phyloP scores from a whole-genome alignment of 2,113 vertebrate genomes.

The Nothobranchius furzeri region DNA sequence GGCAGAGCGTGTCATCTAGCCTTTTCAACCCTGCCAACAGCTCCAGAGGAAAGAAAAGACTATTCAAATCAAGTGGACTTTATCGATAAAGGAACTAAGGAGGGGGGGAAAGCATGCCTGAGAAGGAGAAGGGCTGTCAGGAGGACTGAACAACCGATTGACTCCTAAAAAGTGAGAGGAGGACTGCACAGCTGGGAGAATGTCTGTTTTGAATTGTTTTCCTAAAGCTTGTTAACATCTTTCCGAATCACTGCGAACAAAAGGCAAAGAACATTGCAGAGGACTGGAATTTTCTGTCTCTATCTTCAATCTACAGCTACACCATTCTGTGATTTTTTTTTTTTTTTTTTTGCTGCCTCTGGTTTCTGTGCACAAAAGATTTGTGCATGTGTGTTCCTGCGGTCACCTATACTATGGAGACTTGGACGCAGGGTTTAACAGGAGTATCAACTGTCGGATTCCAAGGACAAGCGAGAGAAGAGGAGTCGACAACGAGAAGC shows the following conservation, averaged over 20 bases:
- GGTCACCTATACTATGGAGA: constrained; percentile 76
- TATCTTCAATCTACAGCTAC: constrained; percentile 24
- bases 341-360: constrained; percentile 32
- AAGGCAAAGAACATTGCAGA: constrained; percentile 66
- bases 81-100: constrained; percentile 29
- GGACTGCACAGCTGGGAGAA: constrained; percentile 55
- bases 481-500: constrained; percentile 72
- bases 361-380: constrained; percentile 49
- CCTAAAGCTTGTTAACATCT: constrained; percentile 28
- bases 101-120: constrained; percentile 18
- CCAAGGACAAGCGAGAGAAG: constrained; percentile 86
- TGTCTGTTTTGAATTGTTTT: constrained; percentile 32
- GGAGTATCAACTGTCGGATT: constrained; percentile 80
- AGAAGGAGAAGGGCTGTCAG: constrained; percentile 47
- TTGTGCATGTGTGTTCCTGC: constrained; percentile 44
- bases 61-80: constrained; percentile 60
- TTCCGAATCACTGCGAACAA: constrained; percentile 40
- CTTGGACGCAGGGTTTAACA: constrained; percentile 71
- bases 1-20: constrained; percentile 56
- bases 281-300: constrained; percentile 75
- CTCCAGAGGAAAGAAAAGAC: constrained; percentile 17
- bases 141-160: constrained; percentile 61
- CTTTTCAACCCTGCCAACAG: constrained; percentile 48
- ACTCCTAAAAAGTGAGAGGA: constrained; percentile 74
- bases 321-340: constrained; percentile 42